A percentile compares a stretch with the other conserved stretches of the same genome.
phyloP scores from a whole-genome alignment of 92 coral and sea anemone species.

The Zoanthus sociatus region DNA sequence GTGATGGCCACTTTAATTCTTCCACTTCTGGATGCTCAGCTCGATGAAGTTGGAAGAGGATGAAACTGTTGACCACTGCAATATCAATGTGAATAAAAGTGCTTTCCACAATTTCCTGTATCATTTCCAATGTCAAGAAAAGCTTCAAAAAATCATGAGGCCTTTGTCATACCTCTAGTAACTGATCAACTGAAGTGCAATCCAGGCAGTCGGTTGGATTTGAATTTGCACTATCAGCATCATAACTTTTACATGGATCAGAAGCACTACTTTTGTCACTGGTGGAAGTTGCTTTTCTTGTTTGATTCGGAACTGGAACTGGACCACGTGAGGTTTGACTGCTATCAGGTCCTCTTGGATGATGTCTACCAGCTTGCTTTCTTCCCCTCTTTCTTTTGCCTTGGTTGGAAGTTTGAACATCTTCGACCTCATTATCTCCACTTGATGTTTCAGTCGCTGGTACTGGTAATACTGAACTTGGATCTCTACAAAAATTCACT shows the following conservation, averaged over 20 bases:
- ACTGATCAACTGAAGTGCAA: conserved; percentile 45
- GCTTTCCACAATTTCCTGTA: too few relatives aligned
- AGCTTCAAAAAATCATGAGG: too few relatives aligned
- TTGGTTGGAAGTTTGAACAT: conserved; percentile 1
- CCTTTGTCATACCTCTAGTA: conserved; percentile 20
- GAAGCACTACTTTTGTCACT: conserved; percentile 13
- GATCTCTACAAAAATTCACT: background rate
- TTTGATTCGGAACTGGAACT: conserved; percentile 13
- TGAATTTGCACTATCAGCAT: conserved; percentile 58
- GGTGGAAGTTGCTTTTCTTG: background rate
- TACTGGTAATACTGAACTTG: background rate
- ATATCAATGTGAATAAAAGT: too few relatives aligned
- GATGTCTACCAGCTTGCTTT: background rate
- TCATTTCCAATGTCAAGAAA: too few relatives aligned
- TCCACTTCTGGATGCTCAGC: too few relatives aligned
- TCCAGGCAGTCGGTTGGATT: conserved; percentile 64
- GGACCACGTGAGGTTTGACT: conserved; percentile 28
- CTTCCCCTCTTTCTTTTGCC: conserved; percentile 19
- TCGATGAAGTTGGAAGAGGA: too few relatives aligned
- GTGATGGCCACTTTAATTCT: too few relatives aligned
- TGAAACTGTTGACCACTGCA: too few relatives aligned
- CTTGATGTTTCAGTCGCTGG: conserved; percentile 11
- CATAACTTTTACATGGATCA: conserved; percentile 53
- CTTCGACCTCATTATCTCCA: conserved; percentile 1
- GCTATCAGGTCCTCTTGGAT: conserved; percentile 34